phyloP scores from a whole-genome alignment of 2,113 vertebrate genomes.

The Cygnus buccinator region DNA sequence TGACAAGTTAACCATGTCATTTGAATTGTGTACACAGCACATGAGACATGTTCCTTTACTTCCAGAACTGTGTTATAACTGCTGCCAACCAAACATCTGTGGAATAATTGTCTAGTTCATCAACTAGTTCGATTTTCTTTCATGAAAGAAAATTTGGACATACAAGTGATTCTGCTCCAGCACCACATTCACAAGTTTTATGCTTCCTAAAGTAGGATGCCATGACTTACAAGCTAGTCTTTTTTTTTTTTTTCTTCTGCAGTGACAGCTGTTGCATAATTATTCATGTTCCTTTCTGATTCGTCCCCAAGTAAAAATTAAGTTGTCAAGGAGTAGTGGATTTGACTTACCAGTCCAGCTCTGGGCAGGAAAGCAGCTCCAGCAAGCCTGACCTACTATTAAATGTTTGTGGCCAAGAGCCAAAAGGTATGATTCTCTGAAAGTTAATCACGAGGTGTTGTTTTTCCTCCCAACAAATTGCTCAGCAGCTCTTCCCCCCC shows the following conservation, averaged over 20 bases:
- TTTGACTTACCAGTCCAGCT: conserved; percentile 9
- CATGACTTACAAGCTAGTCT: neutral
- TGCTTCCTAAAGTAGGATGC: neutral
- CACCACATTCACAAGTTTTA: neutral
- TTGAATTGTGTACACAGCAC: neutral
- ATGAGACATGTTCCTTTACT: neutral
- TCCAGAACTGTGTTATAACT: neutral
- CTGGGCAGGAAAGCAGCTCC: conserved; percentile 14
- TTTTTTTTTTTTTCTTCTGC: no score
- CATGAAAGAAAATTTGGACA: neutral
- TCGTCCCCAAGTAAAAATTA: conserved; percentile 26
- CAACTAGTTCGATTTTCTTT: neutral
- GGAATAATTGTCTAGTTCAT: neutral
- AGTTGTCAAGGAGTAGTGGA: conserved; percentile 14
- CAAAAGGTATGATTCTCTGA: neutral
- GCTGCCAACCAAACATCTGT: conserved; percentile 29
- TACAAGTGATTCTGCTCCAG: neutral
- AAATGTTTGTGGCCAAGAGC: neutral
- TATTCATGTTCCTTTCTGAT: neutral
- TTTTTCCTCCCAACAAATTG: neutral
- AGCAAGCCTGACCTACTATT: neutral
- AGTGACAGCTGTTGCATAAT: neutral
- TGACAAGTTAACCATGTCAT: conserved; percentile 3
- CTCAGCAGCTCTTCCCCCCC: neutral
- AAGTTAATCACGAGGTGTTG: conserved; percentile 11